These are phyloP conservation scores for Pseudeuparius sepicola DNA, from an alignment of 2,888 invertebrate species.

Conservation along the genomic window DNA sequence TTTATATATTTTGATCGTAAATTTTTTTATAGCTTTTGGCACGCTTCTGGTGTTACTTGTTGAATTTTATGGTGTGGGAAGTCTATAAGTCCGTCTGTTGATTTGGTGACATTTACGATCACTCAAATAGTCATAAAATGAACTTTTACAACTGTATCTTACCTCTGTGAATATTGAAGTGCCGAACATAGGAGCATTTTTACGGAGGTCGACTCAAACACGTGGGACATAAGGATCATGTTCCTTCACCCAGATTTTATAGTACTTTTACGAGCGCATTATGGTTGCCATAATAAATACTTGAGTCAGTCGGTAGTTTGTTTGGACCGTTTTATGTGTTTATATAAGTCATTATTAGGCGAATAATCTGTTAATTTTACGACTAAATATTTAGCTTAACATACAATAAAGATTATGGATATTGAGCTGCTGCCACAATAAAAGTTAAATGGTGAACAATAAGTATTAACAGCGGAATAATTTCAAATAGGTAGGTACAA, in stretches of 20 bases:
- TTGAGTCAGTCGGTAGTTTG: conserved; percentile 29
- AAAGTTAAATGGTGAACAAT: too few relatives aligned
- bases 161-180: conserved; percentile 31
- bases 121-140: conserved; percentile 50
- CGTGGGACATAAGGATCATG: conserved; percentile 29
- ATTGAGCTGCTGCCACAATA: too few relatives aligned
- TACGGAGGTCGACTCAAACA: too few relatives aligned
- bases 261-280: conserved; percentile 38
- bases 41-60: conserved; percentile 28
- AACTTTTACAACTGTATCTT: conserved; percentile 43
- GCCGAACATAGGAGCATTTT: too few relatives aligned
- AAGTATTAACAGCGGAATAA: too few relatives aligned
- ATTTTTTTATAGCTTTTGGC: conserved; percentile 31
- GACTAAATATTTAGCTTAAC: conserved; percentile 17
- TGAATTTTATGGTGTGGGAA: conserved; percentile 33
- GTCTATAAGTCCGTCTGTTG: conserved; percentile 33
- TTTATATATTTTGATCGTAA: conserved; percentile 30
- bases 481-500: too few relatives aligned
- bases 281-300: conserved; percentile 36
- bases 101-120: conserved; percentile 46
- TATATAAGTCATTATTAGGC: conserved; percentile 28
- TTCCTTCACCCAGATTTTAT: conserved; percentile 34
- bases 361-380: conserved; percentile 27
- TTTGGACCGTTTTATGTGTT: conserved; percentile 27
- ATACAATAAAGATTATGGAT: too few relatives aligned